Conservation (phyloP, 1,140 invertebrate genomes). For the Schlechtendalia chinensis region DNA sequence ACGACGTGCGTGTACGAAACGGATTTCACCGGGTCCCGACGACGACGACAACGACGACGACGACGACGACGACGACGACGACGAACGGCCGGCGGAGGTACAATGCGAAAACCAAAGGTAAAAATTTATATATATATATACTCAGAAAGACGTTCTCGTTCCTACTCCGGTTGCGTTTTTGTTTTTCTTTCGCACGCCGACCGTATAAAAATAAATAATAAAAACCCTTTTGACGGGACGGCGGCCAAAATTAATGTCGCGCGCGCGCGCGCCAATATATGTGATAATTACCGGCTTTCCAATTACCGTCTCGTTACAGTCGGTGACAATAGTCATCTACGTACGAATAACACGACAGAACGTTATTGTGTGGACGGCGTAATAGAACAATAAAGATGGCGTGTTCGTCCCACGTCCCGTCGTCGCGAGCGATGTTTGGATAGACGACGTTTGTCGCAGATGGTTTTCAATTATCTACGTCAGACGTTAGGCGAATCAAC, state of each 20-base stretch:
- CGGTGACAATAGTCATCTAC: too few species aligned
- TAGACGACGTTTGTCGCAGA: too few species aligned
- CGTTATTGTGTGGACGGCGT: too few species aligned
- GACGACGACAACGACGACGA: neutral
- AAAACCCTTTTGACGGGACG: slow-evolving; percentile 8
- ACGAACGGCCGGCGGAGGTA: neutral
- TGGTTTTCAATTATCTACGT: too few species aligned
- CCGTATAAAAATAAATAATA: slow-evolving; percentile 11
- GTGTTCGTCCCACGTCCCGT: too few species aligned
- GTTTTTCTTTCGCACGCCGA: neutral
- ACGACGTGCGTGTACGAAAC: neutral
- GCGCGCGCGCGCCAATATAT: neutral
- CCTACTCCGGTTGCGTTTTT: too few species aligned
- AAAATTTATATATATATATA: neutral
- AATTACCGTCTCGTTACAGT: neutral
- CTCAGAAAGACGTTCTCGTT: too few species aligned
- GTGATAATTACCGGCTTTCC: neutral
- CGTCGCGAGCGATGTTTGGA: too few species aligned
- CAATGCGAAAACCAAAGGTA: slow-evolving; percentile 38
- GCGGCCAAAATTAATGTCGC: neutral
- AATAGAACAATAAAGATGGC: too few species aligned
- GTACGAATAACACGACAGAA: too few species aligned
- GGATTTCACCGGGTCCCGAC: neutral
- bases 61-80: neutral
- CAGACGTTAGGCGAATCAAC: too few species aligned